These are phyloP conservation scores for Lutjanus argentimaculatus DNA, from an alignment of 2,797 vertebrate genomes.

Conservation along the genomic window DNA sequence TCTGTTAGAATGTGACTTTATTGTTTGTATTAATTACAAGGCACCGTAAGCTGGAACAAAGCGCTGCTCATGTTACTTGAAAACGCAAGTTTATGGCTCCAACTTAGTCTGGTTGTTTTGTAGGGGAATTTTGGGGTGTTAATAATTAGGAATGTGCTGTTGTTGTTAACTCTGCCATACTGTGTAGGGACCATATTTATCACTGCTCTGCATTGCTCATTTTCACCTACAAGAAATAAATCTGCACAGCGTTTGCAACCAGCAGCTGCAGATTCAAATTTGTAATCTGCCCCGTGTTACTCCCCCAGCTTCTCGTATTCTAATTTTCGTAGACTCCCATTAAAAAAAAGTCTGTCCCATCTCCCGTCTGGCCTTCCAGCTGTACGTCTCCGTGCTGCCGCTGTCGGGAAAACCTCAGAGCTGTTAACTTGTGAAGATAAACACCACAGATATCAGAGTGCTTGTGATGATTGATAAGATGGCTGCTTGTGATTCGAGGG, in stretches of 20 bases:
- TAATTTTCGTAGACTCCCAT: conserved; percentile 56
- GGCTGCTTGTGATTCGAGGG: conserved; percentile 54
- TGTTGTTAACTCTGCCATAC: background rate
- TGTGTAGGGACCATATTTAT: conserved; percentile 24
- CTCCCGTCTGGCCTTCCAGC: conserved; percentile 39
- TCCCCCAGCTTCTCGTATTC: conserved; percentile 59
- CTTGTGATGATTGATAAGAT: conserved; percentile 72
- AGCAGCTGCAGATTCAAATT: conserved; percentile 65
- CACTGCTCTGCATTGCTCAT: conserved; percentile 5
- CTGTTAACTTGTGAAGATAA: conserved; percentile 65
- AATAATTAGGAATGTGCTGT: conserved; percentile 8
- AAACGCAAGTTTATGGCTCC: conserved; percentile 1
- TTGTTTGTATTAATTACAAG: conserved; percentile 59
- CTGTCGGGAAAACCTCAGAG: conserved; percentile 61
- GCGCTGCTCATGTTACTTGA: conserved; percentile 5
- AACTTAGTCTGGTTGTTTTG: conserved; percentile 13
- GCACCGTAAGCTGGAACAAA: conserved; percentile 26
- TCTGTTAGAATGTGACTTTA: conserved; percentile 18
- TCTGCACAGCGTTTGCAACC: conserved; percentile 39
- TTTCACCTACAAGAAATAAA: conserved; percentile 54
- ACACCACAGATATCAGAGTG: conserved; percentile 66
- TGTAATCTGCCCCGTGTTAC: conserved; percentile 58
- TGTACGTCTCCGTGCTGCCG: conserved; percentile 47
- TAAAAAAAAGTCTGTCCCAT: conserved; percentile 52
- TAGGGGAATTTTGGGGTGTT: background rate